Conservation (phyloP, 1,140 invertebrate species). For the Tetraneura akinire region DNA sequence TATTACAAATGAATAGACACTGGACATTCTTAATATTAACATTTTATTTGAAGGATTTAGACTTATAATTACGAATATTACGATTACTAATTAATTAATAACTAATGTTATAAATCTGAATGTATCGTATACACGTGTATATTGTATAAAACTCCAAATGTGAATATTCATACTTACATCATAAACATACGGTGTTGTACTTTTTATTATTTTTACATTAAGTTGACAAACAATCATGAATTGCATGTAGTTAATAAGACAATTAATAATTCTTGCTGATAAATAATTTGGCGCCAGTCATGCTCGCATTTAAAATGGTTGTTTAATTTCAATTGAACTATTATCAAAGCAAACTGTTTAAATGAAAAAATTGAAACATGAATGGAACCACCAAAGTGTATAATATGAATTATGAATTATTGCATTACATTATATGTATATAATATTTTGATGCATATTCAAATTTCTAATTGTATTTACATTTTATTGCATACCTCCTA, state of each 20-base stretch:
- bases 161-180: neutral
- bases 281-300: slow-evolving; percentile 33
- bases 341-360: neutral
- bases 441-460: neutral
- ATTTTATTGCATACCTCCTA: too few relatives aligned
- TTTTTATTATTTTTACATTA: slow-evolving; percentile 22
- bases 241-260: too few relatives aligned
- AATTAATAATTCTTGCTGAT: neutral
- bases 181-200: too few relatives aligned
- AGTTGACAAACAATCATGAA: neutral
- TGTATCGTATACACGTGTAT: slow-evolving; percentile 3
- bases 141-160: slow-evolving; percentile 11
- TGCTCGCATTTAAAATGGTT: neutral
- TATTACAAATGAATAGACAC: too few relatives aligned
- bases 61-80: too few relatives aligned
- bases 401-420: neutral
- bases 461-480: neutral
- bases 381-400: slow-evolving; percentile 17
- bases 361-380: neutral
- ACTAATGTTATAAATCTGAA: too few relatives aligned
- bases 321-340: slow-evolving; percentile 24
- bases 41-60: neutral
- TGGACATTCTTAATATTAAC: neutral
- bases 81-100: too few relatives aligned
- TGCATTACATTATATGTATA: too few relatives aligned